Evolutionary conservation across 1,140 invertebrate genomes (phyloP), one percentile per base, ranked within the genome.

Genomic region (Drosophila baimaii): DNA sequence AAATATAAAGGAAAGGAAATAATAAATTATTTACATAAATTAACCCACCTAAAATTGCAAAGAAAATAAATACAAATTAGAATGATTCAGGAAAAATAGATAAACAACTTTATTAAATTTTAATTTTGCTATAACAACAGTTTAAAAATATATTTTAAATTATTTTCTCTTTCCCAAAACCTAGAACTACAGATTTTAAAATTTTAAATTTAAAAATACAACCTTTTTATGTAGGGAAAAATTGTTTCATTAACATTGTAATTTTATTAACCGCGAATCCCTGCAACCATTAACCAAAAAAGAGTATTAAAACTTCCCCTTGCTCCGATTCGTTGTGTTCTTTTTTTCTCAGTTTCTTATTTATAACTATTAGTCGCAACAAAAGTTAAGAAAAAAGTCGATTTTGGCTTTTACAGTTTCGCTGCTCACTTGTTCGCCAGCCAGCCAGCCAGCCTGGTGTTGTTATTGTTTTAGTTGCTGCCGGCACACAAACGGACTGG

Each of bases 381-480:
- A 58, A 59, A 65, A 37, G 17, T 63, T 37, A 73, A 74, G 75
- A 52, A 52, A 35, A 52, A 80, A 69, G 54, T 62, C 49, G 54
- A 68, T 77, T 77, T 66, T 68, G 55, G 47, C 75, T 80, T 88
- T 78, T 79, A 83, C 79, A 78, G 69, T 82, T 89, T 68, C 13
- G 54, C 54, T 76, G 72, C 44, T 76, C 43, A 49, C 52, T 75
- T 44, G 61, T 17, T 33, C 61, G 57, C 75, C 47, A 47, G 35
- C 51, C n/a, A n/a, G n/a, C n/a, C n/a, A n/a, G n/a, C n/a, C n/a
- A n/a, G n/a, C n/a, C n/a, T n/a, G n/a, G n/a, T n/a, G n/a, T 74
- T 64, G 41, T 74, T 76, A 23, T 47, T 63, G 66, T 44, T 84
- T 57, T 69, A 65, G 77, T 39, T 68, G 66, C 37, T 79, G 69